Evolutionary conservation across 2,113 vertebrate species (phyloP).

Genomic region (Gobiocypris rarus): DNA sequence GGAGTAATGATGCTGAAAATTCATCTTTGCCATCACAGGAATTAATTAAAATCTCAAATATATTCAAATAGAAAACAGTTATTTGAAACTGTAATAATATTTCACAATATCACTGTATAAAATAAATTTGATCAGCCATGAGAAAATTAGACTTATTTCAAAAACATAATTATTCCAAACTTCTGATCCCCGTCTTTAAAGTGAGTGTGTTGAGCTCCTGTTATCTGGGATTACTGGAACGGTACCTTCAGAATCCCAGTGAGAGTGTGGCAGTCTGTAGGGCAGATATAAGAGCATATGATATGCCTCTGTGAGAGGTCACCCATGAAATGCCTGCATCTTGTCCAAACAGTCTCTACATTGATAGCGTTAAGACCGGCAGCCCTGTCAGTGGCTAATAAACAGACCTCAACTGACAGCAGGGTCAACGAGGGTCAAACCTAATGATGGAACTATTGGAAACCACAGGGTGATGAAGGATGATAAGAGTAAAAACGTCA

Average conservation of each 20-base stretch:
- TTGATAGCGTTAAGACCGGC: conserved; percentile 58
- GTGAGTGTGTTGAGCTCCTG: background rate
- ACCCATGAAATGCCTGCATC: conserved; percentile 28
- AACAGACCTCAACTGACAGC: conserved; percentile 61
- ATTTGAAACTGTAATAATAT: background rate
- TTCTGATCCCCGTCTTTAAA: conserved; percentile 33
- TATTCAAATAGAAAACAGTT: background rate
- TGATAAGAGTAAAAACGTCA: background rate
- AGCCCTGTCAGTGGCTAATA: conserved; percentile 50
- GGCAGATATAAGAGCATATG: background rate
- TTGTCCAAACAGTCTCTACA: conserved; percentile 41
- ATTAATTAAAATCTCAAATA: background rate
- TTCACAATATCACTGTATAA: background rate
- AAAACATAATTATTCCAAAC: background rate
- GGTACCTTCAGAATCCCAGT: background rate
- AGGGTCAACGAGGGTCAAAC: conserved; percentile 54
- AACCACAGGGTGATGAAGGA: background rate
- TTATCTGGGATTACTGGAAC: conserved; percentile 37
- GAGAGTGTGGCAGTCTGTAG: background rate
- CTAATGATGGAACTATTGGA: conserved; percentile 7
- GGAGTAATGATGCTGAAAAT: background rate
- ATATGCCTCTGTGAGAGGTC: background rate
- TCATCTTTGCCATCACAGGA: background rate
- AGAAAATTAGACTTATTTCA: too few relatives aligned
- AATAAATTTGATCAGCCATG: too few relatives aligned